Percentiles rank a stretch among this genome's conserved stretches.
Evolutionary conservation across 2,888 invertebrate species (phyloP).

Genomic region (Bruchidius siliquastri): DNA sequence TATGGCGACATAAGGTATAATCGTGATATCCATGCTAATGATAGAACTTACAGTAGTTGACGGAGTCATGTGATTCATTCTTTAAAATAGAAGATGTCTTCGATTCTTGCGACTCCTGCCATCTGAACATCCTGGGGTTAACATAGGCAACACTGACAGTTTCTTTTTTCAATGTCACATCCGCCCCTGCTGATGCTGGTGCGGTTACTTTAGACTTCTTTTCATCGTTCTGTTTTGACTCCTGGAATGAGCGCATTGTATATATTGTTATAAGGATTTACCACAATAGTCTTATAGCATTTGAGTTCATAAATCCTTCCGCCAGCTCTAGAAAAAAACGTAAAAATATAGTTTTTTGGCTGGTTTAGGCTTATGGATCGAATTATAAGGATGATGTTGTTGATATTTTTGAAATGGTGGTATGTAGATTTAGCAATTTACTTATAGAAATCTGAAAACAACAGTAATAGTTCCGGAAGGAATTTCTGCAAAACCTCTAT

Average conservation of each 20-base stretch:
- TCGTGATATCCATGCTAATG: not conserved
- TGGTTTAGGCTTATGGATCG: no score
- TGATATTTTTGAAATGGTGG: no score
- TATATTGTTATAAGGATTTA: not conserved
- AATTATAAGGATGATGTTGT: no score
- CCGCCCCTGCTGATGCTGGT: not conserved
- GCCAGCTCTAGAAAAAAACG: no score
- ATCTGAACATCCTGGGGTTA: conserved; percentile 33
- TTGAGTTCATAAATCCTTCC: no score
- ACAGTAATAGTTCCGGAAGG: no score
- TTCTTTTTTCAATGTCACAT: conserved; percentile 8
- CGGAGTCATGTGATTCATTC: conserved; percentile 22
- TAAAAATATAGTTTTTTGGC: no score
- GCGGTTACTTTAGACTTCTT: not conserved
- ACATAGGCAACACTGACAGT: conserved; percentile 31
- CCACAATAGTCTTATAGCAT: no score
- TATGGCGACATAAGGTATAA: no score
- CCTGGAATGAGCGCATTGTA: not conserved
- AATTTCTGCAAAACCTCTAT: no score
- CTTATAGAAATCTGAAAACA: no score
- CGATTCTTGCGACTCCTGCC: conserved; percentile 25
- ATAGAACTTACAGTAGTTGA: not conserved
- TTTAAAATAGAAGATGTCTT: conserved; percentile 25
- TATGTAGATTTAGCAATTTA: no score
- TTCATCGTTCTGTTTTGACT: not conserved